phyloP scores from a whole-genome alignment of 2,888 invertebrate species.

The Hypena proboscidalis region DNA sequence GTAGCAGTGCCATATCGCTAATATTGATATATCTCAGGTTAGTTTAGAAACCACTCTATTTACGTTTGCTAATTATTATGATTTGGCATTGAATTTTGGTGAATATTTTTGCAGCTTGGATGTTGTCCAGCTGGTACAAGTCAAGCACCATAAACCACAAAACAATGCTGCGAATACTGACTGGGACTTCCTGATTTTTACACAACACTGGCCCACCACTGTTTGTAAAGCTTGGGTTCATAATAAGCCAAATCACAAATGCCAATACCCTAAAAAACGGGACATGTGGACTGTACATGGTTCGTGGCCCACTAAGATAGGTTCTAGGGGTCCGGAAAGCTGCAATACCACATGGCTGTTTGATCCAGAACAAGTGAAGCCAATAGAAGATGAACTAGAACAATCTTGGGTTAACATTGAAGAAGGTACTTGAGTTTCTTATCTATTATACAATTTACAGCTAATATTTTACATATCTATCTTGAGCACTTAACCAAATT shows the following conservation, averaged over 20 bases:
- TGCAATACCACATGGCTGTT: slow-evolving; percentile 90
- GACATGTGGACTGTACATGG: slow-evolving; percentile 93
- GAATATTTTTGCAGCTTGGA: slow-evolving; percentile 36
- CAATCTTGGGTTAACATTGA: slow-evolving; percentile 91
- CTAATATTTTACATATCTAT: neutral
- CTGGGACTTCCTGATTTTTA: slow-evolving; percentile 92
- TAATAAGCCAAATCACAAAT: slow-evolving; percentile 82
- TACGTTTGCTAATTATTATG: no score
- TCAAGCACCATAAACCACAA: slow-evolving; percentile 1
- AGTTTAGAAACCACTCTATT: slow-evolving; percentile 2
- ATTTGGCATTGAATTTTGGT: no score
- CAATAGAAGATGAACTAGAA: slow-evolving; percentile 84
- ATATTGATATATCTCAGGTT: slow-evolving; percentile 34
- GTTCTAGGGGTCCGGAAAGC: slow-evolving; percentile 88
- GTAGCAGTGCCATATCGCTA: slow-evolving; percentile 17
- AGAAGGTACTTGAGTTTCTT: slow-evolving; percentile 63
- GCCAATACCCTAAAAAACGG: slow-evolving; percentile 85
- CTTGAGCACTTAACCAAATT: no score
- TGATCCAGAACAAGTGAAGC: slow-evolving; percentile 85
- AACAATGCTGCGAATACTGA: slow-evolving; percentile 51
- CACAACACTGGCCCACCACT: slow-evolving; percentile 41
- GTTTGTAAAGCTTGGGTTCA: slow-evolving; percentile 89
- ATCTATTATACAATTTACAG: neutral
- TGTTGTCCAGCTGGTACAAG: slow-evolving; percentile 23
- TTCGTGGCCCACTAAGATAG: slow-evolving; percentile 91